Evolutionary conservation across 2,113 vertebrate genomes (phyloP).

Genomic region (Willisornis vidua): DNA sequence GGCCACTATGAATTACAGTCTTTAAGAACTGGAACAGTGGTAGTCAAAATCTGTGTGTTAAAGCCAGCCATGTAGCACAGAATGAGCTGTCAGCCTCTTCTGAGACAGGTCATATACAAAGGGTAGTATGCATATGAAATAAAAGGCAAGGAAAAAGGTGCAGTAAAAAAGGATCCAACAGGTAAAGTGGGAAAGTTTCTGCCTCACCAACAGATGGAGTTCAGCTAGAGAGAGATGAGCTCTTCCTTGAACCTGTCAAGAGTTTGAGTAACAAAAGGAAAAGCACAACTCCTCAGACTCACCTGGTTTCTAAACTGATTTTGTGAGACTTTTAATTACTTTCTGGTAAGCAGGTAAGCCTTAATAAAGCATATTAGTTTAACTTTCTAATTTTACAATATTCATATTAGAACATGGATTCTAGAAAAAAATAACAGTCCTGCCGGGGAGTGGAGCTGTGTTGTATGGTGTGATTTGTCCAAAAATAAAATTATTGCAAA

Average conservation of each 20-base stretch:
- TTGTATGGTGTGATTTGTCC: not conserved
- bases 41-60: not conserved
- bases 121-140: not conserved
- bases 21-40: not conserved
- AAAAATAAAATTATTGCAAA: not conserved
- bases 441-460: not conserved
- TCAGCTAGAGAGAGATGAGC: not conserved
- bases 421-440: not conserved
- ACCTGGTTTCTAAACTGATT: not conserved
- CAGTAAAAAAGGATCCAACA: not conserved
- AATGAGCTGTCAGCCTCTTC: constrained; percentile 9
- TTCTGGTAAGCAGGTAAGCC: not conserved
- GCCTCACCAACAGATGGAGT: not conserved
- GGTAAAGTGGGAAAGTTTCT: not conserved
- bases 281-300: not conserved
- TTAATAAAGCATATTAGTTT: not conserved
- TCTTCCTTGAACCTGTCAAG: not conserved
- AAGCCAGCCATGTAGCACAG: not conserved
- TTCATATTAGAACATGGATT: not conserved
- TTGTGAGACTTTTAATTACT: not conserved
- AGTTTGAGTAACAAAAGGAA: not conserved
- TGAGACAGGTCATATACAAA: not conserved
- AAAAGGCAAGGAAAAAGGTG: not conserved
- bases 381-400: not conserved
- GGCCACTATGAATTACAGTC: not conserved